A percentile compares a stretch with the other conserved stretches of the same genome.
phyloP scores from a whole-genome alignment of 2,888 invertebrate species.

The Lordiphosa fenestrarum region DNA sequence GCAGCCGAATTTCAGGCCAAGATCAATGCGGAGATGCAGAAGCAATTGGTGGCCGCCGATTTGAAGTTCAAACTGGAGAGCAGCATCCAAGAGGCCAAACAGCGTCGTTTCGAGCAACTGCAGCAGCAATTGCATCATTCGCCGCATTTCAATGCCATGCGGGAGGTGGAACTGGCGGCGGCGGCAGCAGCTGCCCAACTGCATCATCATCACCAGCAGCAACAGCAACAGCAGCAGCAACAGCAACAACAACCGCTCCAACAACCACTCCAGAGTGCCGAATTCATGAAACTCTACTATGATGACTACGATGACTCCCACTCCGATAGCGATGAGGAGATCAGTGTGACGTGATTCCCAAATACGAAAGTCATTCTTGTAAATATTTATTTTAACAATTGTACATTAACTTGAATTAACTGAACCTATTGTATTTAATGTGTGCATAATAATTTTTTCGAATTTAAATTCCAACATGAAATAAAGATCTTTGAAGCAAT shows the following conservation, averaged over 20 bases:
- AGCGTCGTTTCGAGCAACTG: conserved; percentile 66
- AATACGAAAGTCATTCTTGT: conserved; percentile 33
- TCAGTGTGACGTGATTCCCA: conserved; percentile 90
- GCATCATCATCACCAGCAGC: conserved; percentile 75
- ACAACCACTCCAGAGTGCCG: conserved; percentile 67
- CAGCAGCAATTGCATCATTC: conserved; percentile 63
- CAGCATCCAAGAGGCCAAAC: conserved; percentile 74
- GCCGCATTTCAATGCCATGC: conserved; percentile 63
- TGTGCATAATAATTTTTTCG: conserved; percentile 67
- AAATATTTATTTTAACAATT: conserved; percentile 56
- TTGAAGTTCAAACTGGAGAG: conserved; percentile 78
- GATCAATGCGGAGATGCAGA: conserved; percentile 79
- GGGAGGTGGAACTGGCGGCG: conserved; percentile 61
- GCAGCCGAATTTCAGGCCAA: conserved; percentile 78
- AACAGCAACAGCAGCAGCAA: conserved; percentile 65
- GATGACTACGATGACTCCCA: conserved; percentile 82
- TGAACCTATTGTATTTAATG: conserved; percentile 48
- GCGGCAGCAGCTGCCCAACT: conserved; percentile 68
- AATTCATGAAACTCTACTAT: conserved; percentile 79
- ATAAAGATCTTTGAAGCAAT: conserved; percentile 57
- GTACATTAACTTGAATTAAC: conserved; percentile 52
- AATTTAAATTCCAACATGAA: conserved; percentile 74
- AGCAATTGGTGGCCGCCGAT: conserved; percentile 78
- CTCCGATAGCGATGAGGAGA: conserved; percentile 90
- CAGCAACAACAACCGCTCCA: conserved; percentile 40